Conservation (phyloP, 2,888 invertebrate genomes). For the Ditula angustiorana region DNA sequence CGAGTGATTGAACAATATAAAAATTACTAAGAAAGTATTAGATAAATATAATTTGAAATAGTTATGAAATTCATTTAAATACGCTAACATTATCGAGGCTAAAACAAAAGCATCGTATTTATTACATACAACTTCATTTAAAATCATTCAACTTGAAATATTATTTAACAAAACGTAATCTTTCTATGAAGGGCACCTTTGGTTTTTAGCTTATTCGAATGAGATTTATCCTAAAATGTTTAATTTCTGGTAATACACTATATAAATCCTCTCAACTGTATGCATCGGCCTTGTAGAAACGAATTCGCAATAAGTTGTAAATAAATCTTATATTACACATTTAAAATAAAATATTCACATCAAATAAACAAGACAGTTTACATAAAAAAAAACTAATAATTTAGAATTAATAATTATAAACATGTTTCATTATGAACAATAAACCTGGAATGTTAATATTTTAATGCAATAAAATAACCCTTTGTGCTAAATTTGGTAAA, state of each 20-base stretch:
- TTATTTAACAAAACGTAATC: constrained; percentile 85
- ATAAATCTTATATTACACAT: constrained; percentile 82
- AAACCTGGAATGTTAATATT: constrained; percentile 83
- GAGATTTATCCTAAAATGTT: constrained; percentile 84
- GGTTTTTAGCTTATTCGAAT: constrained; percentile 92
- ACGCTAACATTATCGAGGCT: constrained; percentile 82
- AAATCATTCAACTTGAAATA: constrained; percentile 84
- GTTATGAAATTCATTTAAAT: constrained; percentile 81
- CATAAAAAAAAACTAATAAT: constrained; percentile 69
- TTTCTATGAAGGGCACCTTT: constrained; percentile 92
- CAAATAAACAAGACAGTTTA: constrained; percentile 71
- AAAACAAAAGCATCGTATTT: constrained; percentile 81
- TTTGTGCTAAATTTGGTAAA: constrained; percentile 81
- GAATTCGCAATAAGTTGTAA: constrained; percentile 82
- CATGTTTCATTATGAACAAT: constrained; percentile 74
- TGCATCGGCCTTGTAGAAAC: constrained; percentile 79
- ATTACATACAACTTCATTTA: constrained; percentile 83
- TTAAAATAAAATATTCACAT: constrained; percentile 75
- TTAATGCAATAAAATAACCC: constrained; percentile 66
- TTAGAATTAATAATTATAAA: constrained; percentile 59
- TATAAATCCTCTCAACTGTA: constrained; percentile 79
- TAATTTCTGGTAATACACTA: constrained; percentile 81
- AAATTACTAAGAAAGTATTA: constrained; percentile 82
- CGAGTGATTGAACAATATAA: constrained; percentile 83
- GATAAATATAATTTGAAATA: constrained; percentile 86